These are phyloP conservation scores for Pseudachorutes palmiensis DNA, from an alignment of 1,140 invertebrate species.

Conservation along the genomic window DNA sequence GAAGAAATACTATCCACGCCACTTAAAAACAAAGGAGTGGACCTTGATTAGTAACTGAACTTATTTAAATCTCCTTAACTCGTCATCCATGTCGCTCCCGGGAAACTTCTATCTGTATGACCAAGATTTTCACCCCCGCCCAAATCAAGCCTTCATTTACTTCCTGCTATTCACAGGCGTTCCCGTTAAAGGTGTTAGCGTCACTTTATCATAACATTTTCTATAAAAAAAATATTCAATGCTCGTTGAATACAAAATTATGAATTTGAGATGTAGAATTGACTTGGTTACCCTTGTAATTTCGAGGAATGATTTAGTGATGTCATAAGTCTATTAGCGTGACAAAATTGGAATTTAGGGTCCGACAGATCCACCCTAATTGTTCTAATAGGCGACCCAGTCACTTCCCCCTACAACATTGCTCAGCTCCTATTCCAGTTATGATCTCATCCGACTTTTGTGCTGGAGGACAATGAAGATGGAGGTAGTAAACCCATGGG, in stretches of 20 bases:
- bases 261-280: too few species aligned
- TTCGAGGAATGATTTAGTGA: neutral
- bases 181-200: too few species aligned
- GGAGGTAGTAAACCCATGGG: neutral
- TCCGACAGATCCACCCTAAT: neutral
- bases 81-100: too few species aligned
- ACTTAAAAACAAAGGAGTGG: neutral
- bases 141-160: too few species aligned
- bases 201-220: too few species aligned
- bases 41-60: neutral
- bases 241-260: too few species aligned
- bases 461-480: neutral
- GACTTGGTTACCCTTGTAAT: neutral
- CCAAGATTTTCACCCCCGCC: too few species aligned
- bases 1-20: too few species aligned
- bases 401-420: neutral
- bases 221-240: too few species aligned
- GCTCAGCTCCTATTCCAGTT: neutral
- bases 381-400: neutral
- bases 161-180: too few species aligned
- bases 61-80: constrained; percentile 1
- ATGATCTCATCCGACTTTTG: too few species aligned
- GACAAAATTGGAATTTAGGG: constrained; percentile 12
- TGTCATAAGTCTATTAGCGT: constrained; percentile 9
- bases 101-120: too few species aligned